Conservation (phyloP, 2,113 vertebrate genomes). For the Dromiciops gliroides region DNA sequence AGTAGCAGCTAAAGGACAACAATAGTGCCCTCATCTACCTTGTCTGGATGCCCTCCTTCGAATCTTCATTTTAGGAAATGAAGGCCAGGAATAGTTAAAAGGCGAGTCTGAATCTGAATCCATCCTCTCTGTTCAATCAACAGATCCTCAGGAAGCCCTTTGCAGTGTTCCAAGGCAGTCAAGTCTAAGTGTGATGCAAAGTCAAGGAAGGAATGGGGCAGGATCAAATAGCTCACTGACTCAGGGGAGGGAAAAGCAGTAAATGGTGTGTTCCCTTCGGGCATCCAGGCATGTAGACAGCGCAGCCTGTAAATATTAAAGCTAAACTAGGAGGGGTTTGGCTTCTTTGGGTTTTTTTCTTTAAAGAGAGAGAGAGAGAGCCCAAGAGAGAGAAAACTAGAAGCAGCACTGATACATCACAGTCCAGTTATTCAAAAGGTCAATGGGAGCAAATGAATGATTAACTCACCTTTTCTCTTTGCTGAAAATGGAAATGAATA, state of each 20-base stretch:
- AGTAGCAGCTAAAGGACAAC: constrained; percentile 11
- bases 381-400: constrained; percentile 48
- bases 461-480: constrained; percentile 90
- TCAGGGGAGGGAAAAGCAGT: constrained; percentile 84
- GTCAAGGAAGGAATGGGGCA: constrained; percentile 83
- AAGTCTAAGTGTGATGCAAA: constrained; percentile 83
- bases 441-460: constrained; percentile 89
- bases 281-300: constrained; percentile 84
- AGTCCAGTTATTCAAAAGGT: constrained; percentile 88
- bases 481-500: constrained; percentile 85
- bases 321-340: constrained; percentile 73
- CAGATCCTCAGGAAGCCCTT: constrained; percentile 67
- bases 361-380: constrained; percentile 65
- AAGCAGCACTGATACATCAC: constrained; percentile 75
- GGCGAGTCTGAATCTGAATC: constrained; percentile 99
- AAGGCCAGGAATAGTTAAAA: constrained; percentile 99
- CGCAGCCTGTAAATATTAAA: constrained; percentile 86
- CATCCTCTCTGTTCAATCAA: constrained; percentile 84
- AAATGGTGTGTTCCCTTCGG: constrained; percentile 85
- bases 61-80: constrained; percentile 97
- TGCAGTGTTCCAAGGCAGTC: constrained; percentile 76
- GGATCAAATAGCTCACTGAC: constrained; percentile 84
- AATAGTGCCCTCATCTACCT: constrained; percentile 88
- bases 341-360: background rate
- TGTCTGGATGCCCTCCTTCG: constrained; percentile 89